Evolutionary conservation across 2,797 vertebrate species (phyloP), one percentile per base, ranked within the genome.

Genomic region (Coregonus suidteri): DNA sequence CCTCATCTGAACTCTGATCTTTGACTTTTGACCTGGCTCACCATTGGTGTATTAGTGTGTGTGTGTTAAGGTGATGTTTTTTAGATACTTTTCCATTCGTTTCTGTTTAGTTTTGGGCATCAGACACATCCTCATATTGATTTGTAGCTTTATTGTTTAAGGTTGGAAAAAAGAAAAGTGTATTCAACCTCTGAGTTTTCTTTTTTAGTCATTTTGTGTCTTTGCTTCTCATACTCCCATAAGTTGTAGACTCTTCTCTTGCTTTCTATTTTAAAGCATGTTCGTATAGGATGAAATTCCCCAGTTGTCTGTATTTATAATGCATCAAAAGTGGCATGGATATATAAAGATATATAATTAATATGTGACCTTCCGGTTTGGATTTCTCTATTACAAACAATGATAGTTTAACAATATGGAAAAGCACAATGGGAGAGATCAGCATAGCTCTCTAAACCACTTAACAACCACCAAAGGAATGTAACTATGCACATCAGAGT

Each of bases 181-280:
- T 82, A 7, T 47, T 47, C 41, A 47, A 9, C 41, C 11, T 47
- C 1, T 47, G 41, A 47, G 9, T 82, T 73, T 47, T 31, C 4
- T 25, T 79, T 81, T 67, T 85, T 82, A 72, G 35, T 73, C 59
- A 15, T 77, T 73, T 77, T 4, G 59, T 51, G 35, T 76, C 69
- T 3, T 47, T 37, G 86, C 80, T 77, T 74, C 52, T 64, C 51
- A n/a, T 76, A 85, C 86, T 84, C 4, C 87, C 84, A 76, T 81
- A 86, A 77, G 77, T 75, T 73, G 41, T 82, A 72, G 72, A 82
- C 77, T 75, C 86, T 88, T 80, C 77, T 64, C 79, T 73, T 73
- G 47, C 85, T 71, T 87, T 83, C 89, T 78, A 90, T 86, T 90
- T 80, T 85, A 85, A 73, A 82, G 89, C 88, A 91, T 92, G 91